Base-by-base conservation (phyloP, 2,797 vertebrate genomes). In the Nannoperca australis region DNA sequence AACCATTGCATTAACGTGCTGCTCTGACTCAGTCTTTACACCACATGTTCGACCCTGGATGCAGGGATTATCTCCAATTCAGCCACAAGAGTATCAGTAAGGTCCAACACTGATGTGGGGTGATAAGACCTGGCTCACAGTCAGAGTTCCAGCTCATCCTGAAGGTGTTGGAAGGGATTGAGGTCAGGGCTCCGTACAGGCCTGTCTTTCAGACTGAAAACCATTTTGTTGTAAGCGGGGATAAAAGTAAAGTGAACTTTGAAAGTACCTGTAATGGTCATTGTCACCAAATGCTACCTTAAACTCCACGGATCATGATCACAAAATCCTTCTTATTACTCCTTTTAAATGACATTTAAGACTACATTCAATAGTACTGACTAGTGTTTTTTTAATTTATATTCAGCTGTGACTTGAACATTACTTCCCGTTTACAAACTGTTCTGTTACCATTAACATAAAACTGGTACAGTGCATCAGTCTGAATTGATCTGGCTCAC, bases 361-460 rank as follows among this genome's bases (percentile, higher is more conserved):
- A 55, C n/a, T 38, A 67, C 51, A 47, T 38, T 53, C 64, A 80
- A 5, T 10, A 40, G 12, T 42, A 49, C 8, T 63, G 67, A 74
- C 34, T 50, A 59, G 55, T 62, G 51, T 51, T 5, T 75, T 9
- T 56, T 12, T 13, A 14, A 38, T 59, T 30, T 12, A 56, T 51
- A 64, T 61, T 60, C 20, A 70, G 27, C 42, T 68, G 62, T 53
- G 50, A 58, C 51, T 14, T 44, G 17, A 51, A 14, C 40, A 12
- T 53, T 22, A 54, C 53, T 50, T 50, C 32, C 51, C 20, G 64
- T 67, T 74, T 40, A 70, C 50, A 56, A 53, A 51, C 20, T n/a
- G 13, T 44, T 61, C 30, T 47, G 11, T 73, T 49, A 11, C 38
- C 27, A 18, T 65, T 18, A 53, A 22, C 34, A 22, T 47, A 2